Evolutionary conservation across 2,797 vertebrate genomes (phyloP), one percentile per base, ranked within the genome.

Genomic region (Falco rusticolus): DNA sequence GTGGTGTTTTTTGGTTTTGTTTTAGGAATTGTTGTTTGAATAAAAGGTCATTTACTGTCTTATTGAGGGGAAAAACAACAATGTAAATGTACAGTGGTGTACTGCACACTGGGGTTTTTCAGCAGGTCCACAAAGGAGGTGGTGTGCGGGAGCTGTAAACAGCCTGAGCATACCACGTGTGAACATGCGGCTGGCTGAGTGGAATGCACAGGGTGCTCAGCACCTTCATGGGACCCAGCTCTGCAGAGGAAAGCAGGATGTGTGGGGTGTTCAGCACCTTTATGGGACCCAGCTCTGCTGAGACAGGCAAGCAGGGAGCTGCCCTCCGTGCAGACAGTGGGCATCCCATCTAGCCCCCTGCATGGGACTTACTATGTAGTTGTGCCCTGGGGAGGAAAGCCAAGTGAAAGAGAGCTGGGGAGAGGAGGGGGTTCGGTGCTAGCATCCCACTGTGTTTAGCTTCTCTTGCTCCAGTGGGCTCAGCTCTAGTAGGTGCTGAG

Each of bases 41-140:
- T 94, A 94, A 84, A 94, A 89, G 88, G 93, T 94, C 92, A 85
- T 94, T 94, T 93, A 70, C 88, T 94, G 91, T 91, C 93, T 79
- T 10, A 5, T 14, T 24, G 82, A 51, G 76, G 78, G 89, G 54
- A 16, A 53, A 66, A 93, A 69, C 66, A 94, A n/a, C 66, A 3
- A 25, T 6, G 15, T 41, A 70, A 66, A 64, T 81, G 83, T 34
- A 15, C 59, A 37, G 80, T 34, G 60, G 48, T 28, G 64, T 12
- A 12, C 50, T 9, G 89, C 87, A 57, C 83, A 59, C 84, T 53
- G 87, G 33, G 31, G 56, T 51, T 72, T 92, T 78, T 81, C 85
- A 79, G 70, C 0, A 20, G 71, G 37, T 24, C 90, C 70, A 68
- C 88, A 90, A 70, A 94, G 94, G 75, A 54, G 77, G 18, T 5